Conservation (phyloP, 2,113 vertebrate genomes). For the Grammomys surdaster region DNA sequence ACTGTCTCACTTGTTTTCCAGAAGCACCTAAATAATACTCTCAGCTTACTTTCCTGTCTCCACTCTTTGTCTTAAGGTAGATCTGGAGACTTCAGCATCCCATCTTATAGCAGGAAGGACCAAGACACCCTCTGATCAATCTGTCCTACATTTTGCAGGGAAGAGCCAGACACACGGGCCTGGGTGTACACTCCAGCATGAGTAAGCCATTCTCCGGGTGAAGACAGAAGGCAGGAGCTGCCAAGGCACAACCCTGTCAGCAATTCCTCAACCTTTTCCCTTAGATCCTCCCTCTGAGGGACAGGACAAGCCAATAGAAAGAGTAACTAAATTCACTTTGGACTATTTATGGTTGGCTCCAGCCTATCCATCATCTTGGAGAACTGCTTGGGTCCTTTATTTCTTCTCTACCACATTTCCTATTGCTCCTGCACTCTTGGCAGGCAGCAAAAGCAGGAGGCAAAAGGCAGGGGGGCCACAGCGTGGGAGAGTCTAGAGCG, state of each 20-base stretch:
- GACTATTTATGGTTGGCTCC: background rate
- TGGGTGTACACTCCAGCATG: too few relatives aligned
- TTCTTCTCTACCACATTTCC: background rate
- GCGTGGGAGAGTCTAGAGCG: background rate
- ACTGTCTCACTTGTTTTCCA: background rate
- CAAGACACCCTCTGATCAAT: too few relatives aligned
- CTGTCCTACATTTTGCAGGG: background rate
- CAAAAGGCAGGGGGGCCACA: background rate
- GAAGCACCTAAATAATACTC: background rate
- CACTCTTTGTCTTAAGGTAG: background rate
- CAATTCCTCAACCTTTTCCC: background rate
- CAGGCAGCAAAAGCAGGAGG: constrained; percentile 14
- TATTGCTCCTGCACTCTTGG: background rate
- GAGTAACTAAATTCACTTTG: background rate
- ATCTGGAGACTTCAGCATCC: background rate
- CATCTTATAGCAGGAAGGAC: background rate
- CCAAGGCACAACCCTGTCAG: background rate
- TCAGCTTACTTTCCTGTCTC: background rate
- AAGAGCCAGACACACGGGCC: fast-evolving
- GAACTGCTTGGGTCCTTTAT: background rate
- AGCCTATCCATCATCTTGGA: background rate
- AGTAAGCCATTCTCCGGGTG: background rate
- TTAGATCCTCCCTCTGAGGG: background rate
- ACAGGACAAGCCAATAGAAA: background rate
- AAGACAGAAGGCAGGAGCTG: too few relatives aligned